These are phyloP conservation scores for Lochmaea capreae DNA, from an alignment of 2,888 invertebrate genomes.

Conservation along the genomic window DNA sequence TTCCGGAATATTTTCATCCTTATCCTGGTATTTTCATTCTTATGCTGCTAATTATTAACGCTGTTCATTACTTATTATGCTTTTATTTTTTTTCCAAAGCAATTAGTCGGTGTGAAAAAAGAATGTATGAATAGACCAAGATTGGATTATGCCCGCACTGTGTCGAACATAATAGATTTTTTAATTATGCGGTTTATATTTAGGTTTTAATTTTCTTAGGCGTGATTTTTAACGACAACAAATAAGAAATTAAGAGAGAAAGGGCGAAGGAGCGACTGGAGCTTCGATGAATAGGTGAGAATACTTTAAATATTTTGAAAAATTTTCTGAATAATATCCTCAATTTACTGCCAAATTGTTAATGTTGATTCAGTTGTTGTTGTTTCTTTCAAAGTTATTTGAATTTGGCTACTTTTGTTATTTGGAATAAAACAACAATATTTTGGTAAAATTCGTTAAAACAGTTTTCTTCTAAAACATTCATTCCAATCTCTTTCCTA, in stretches of 20 bases:
- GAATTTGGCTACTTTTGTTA: no score
- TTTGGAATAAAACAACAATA: no score
- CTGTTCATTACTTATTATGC: slow-evolving; percentile 43
- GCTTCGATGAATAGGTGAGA: neutral
- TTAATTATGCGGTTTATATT: slow-evolving; percentile 31
- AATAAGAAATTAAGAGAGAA: neutral
- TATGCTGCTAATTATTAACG: slow-evolving; percentile 41
- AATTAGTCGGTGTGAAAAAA: slow-evolving; percentile 40
- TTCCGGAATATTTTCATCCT: slow-evolving; percentile 39
- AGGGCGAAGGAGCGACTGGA: neutral
- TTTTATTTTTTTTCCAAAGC: slow-evolving; percentile 40
- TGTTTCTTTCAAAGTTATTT: no score
- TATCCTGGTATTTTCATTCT: slow-evolving; percentile 39
- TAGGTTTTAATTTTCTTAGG: slow-evolving; percentile 27
- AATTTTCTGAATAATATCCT: no score
- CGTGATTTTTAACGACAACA: neutral
- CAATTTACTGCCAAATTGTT: no score
- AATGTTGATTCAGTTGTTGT: no score
- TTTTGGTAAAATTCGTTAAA: no score
- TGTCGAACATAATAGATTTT: slow-evolving; percentile 24
- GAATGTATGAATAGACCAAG: slow-evolving; percentile 31
- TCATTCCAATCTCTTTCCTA: no score
- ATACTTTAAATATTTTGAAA: no score
- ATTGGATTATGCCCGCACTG: slow-evolving; percentile 28
- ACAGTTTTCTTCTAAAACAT: no score